Evolutionary conservation across 2,113 vertebrate genomes (phyloP).

Genomic region (Vimba vimba): DNA sequence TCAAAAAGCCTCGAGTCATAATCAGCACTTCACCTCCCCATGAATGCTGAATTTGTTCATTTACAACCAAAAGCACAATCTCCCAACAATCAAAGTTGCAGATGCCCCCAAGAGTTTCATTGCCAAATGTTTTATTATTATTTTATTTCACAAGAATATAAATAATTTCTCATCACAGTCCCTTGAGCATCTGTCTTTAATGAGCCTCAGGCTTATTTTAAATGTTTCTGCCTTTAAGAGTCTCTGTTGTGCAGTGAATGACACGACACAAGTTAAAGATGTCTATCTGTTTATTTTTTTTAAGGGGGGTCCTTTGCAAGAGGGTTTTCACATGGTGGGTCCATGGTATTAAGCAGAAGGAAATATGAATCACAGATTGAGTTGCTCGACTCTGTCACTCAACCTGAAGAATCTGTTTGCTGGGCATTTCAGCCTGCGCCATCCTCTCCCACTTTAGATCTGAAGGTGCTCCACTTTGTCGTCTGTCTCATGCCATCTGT

Average conservation of each 20-base stretch:
- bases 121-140: not conserved
- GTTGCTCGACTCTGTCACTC: not conserved
- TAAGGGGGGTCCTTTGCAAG: no score
- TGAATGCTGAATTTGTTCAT: constrained; percentile 57
- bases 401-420: constrained; percentile 29
- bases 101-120: not conserved
- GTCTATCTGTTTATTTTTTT: not conserved
- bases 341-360: not conserved
- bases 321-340: not conserved
- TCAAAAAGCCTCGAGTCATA: constrained; percentile 56
- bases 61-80: not conserved
- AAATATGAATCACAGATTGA: constrained; percentile 34
- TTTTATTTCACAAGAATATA: not conserved
- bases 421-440: not conserved
- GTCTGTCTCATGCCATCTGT: constrained; percentile 38
- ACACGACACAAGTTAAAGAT: not conserved
- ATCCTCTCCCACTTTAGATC: constrained; percentile 19
- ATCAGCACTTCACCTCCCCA: constrained; percentile 20
- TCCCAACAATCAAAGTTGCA: not conserved
- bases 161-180: not conserved
- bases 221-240: not conserved
- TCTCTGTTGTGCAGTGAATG: not conserved
- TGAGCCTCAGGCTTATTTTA: not conserved
- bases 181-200: not conserved
- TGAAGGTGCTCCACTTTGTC: constrained; percentile 32